Evolutionary conservation across 2,888 invertebrate genomes (phyloP).

Genomic region (Malacosoma neustria): DNA sequence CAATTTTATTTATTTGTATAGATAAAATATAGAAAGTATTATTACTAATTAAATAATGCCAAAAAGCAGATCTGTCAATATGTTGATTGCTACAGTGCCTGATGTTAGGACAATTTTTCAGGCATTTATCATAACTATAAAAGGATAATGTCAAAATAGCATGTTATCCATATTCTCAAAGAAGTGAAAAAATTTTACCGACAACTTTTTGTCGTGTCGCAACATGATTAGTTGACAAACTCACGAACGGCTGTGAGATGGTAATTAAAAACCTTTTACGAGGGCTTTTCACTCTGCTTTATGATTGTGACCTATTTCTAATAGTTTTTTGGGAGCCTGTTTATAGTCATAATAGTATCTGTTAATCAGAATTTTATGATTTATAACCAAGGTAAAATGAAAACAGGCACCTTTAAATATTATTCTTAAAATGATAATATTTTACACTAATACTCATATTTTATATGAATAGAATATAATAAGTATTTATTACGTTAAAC

Average conservation of each 20-base stretch:
- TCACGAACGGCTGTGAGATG: constrained; percentile 27
- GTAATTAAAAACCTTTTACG: constrained; percentile 45
- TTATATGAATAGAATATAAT: no score
- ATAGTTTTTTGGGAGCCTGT: background rate
- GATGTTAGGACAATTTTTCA: no score
- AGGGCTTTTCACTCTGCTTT: constrained; percentile 29
- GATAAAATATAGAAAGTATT: no score
- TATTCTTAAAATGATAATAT: no score
- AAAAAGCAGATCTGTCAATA: no score
- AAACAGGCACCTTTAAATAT: no score
- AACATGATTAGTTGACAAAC: constrained; percentile 26
- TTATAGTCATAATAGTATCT: background rate
- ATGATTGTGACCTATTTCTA: constrained; percentile 26
- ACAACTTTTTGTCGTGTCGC: constrained; percentile 15
- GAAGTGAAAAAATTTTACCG: constrained; percentile 8
- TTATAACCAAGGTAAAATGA: background rate
- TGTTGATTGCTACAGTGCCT: no score
- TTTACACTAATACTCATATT: no score
- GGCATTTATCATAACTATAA: no score
- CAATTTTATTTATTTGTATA: no score
- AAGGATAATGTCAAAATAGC: background rate
- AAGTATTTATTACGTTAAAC: no score
- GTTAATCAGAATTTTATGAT: background rate
- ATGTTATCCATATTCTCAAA: constrained; percentile 4
- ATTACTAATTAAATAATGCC: no score